Evolutionary conservation across 2,888 invertebrate species (phyloP), one percentile per base, ranked within the genome.

Genomic region (Eilema griseolum): DNA sequence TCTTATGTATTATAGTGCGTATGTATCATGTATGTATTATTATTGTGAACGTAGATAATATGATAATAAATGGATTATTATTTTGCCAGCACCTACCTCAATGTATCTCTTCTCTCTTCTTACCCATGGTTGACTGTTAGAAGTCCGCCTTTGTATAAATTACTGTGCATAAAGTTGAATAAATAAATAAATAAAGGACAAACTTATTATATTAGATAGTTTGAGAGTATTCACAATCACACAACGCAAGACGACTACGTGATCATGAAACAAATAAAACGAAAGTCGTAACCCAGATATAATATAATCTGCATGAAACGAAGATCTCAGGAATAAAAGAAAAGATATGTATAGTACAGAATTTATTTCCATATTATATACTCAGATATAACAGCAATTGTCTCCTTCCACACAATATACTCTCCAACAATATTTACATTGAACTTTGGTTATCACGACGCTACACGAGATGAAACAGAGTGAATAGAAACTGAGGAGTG

Each of bases 291-390:
- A 52, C 52, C n/a, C 52, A 52, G 8, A 52, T 52, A 52, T 52
- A 52, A 52, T 52, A 52, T 52, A n/a, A 10, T n/a, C 20, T 10
- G 20, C 10, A n/a, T 46, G 52, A 52, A 52, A n/a, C 52, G n/a
- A 52, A 52, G 71, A 67, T 66, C 66, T 67, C 31, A 66, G 62
- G 83, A 88, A 87, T 84, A 84, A 91, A 90, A 90, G 86, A 82
- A 85, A 73, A 71, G 28, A 67, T 63, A 75, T 78, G 76, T 92
- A 92, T 92, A 90, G 90, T 94, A 94, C 91, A 94, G 90, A 92
- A 89, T 94, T 95, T 93, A 94, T 94, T 93, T 90, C 89, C 87
- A 89, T 91, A 90, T 90, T 91, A 92, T 92, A 92, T 94, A 92
- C 89, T 94, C 93, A 90, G 88, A 90, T 91, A 90, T 92, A 92